These are phyloP conservation scores for Bruchidius siliquastri DNA, from an alignment of 2,888 invertebrate genomes.

Conservation along the genomic window DNA sequence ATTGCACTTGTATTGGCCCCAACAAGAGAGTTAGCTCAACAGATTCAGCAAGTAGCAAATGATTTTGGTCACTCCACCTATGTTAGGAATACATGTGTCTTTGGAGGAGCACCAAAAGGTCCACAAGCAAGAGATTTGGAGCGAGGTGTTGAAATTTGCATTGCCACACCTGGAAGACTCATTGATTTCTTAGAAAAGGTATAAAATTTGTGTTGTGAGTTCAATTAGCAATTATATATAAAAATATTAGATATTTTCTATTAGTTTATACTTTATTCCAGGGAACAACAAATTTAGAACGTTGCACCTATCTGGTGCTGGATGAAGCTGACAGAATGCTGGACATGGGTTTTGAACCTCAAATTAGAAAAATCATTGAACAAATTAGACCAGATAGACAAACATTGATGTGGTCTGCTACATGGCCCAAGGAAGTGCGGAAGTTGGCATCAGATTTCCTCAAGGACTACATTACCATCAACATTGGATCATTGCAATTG, in stretches of 20 bases:
- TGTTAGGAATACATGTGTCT: constrained; percentile 79
- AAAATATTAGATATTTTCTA: too few species aligned
- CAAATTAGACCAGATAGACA: constrained; percentile 92
- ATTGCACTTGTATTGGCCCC: constrained; percentile 77
- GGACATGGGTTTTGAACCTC: constrained; percentile 97
- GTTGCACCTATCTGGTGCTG: constrained; percentile 82
- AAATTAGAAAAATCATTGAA: constrained; percentile 87
- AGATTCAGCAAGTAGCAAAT: constrained; percentile 73
- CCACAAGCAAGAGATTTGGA: constrained; percentile 70
- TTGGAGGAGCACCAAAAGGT: constrained; percentile 89
- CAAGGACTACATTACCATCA: constrained; percentile 83
- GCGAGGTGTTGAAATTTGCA: constrained; percentile 74
- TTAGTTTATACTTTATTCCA: neutral
- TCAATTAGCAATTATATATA: too few species aligned
- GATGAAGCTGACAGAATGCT: constrained; percentile 96
- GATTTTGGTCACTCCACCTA: constrained; percentile 79
- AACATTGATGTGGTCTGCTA: constrained; percentile 97
- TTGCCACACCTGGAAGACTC: constrained; percentile 82
- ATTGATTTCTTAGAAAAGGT: constrained; percentile 74
- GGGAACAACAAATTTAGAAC: constrained; percentile 63
- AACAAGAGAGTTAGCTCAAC: constrained; percentile 72
- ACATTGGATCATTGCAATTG: constrained; percentile 82
- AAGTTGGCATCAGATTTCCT: constrained; percentile 90
- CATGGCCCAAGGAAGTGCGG: constrained; percentile 95
- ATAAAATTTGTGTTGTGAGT: too few species aligned